Evolutionary conservation across 2,113 vertebrate genomes (phyloP), one percentile per base, ranked within the genome.

Genomic region (Nothobranchius furzeri): DNA sequence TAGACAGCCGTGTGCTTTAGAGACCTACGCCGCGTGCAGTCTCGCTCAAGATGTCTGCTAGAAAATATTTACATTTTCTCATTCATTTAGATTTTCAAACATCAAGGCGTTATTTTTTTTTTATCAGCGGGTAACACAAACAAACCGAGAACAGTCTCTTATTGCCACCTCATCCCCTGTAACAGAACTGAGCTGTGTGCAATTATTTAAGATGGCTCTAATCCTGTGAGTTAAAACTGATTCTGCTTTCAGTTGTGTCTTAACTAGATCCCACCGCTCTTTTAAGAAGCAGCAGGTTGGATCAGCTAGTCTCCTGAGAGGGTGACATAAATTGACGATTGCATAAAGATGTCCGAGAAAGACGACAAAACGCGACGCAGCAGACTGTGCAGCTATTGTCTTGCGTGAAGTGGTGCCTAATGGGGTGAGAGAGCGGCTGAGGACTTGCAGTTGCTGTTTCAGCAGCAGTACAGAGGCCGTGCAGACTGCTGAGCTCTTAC

Each of bases 1-100:
- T 81, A 91, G 92, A 93, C 92, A 92, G 90, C 87, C 35, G 46
- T 77, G 90, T 68, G 87, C 90, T 90, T 88, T 76, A 74, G 92
- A 92, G 92, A 91, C 87, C 84, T n/a, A 42, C 81, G 17, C 79
- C 52, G 80, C 81, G 84, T 80, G 88, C 70, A 68, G 86, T 77
- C 87, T 81, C 73, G 61, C 84, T 85, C 82, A 73, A 89, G 88
- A 92, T 76, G 86, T 90, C 89, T 89, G 79, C 66, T 57, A 78
- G 79, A 88, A 91, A 88, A 90, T 91, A 93, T 92, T 87, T 86
- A 85, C 77, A 87, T 90, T 88, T 88, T 79, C 82, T 77, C 72
- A 78, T 87, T 85, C 58, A 60, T 87, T 87, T 88, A 85, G 66
- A 85, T 83, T 88, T 59, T 77, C 81, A 74, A 83, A 87, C 88